These are phyloP conservation scores for Megaceryle torquata DNA, from an alignment of 2,113 vertebrate species.

Conservation along the genomic window DNA sequence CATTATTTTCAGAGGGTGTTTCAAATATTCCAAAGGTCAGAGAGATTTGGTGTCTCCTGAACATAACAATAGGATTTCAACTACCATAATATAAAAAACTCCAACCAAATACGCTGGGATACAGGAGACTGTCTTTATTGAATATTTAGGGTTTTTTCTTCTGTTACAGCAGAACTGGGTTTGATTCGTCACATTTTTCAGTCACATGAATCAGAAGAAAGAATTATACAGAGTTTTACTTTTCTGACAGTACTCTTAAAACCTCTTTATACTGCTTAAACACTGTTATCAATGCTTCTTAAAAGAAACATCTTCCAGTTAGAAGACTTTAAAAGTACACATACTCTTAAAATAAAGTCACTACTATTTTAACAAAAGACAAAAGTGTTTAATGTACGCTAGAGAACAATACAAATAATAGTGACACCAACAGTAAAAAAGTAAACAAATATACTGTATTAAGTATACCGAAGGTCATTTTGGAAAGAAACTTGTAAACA, in stretches of 20 bases:
- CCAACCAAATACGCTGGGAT: background rate
- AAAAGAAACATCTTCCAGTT: background rate
- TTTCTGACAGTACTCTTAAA: background rate
- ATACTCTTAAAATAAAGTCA: background rate
- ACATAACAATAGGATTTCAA: background rate
- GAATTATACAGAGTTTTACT: background rate
- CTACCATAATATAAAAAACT: background rate
- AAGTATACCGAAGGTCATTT: background rate
- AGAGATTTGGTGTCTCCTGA: background rate
- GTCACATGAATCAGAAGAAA: background rate
- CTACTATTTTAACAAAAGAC: background rate
- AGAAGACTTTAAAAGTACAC: background rate
- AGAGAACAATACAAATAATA: background rate
- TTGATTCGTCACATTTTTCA: background rate
- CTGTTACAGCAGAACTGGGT: background rate
- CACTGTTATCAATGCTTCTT: background rate
- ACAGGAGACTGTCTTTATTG: background rate
- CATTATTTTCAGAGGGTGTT: background rate
- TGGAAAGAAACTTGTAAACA: background rate
- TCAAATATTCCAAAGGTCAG: background rate
- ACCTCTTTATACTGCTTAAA: background rate
- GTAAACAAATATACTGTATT: background rate
- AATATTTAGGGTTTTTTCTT: background rate
- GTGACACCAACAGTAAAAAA: background rate
- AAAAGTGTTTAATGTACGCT: background rate